A percentile compares a stretch with the other conserved stretches of the same genome.
These are phyloP conservation scores for Nasonovia ribisnigri DNA, from an alignment of 2,888 invertebrate species.

Conservation along the genomic window DNA sequence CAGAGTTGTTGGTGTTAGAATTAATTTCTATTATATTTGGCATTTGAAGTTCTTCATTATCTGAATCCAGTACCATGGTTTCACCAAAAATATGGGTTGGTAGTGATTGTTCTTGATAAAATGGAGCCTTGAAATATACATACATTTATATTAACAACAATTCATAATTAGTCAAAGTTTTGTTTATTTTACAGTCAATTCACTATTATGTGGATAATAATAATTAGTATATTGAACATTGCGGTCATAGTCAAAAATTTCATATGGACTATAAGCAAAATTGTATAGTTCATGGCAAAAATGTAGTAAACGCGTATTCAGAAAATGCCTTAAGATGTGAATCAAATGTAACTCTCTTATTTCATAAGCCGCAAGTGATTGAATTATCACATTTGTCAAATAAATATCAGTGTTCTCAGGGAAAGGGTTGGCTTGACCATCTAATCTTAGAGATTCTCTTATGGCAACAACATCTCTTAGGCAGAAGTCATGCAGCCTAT, in stretches of 20 bases:
- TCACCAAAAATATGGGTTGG: too few relatives aligned
- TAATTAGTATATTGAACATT: not conserved
- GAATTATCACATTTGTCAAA: not conserved
- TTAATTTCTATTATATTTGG: not conserved
- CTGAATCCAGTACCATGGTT: slow-evolving; percentile 14
- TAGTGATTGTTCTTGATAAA: not conserved
- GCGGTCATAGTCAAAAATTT: slow-evolving; percentile 83
- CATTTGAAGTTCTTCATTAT: not conserved
- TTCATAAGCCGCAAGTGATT: slow-evolving; percentile 11
- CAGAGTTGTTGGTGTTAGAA: slow-evolving; percentile 18
- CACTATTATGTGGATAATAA: not conserved
- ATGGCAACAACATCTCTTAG: not conserved
- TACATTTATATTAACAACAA: not conserved
- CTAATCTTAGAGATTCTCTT: not conserved
- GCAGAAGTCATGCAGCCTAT: slow-evolving; percentile 89
- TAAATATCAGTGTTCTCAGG: not conserved
- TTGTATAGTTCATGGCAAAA: slow-evolving; percentile 90
- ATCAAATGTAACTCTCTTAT: not conserved
- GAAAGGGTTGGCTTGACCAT: rapidly evolving
- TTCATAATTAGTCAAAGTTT: not conserved
- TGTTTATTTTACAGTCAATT: not conserved
- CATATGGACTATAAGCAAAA: slow-evolving; percentile 89
- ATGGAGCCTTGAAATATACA: not conserved
- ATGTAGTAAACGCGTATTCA: slow-evolving; percentile 82
- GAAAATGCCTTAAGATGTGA: slow-evolving; percentile 70